Conservation (phyloP, 2,113 vertebrate genomes). For the Arvicanthis niloticus region DNA sequence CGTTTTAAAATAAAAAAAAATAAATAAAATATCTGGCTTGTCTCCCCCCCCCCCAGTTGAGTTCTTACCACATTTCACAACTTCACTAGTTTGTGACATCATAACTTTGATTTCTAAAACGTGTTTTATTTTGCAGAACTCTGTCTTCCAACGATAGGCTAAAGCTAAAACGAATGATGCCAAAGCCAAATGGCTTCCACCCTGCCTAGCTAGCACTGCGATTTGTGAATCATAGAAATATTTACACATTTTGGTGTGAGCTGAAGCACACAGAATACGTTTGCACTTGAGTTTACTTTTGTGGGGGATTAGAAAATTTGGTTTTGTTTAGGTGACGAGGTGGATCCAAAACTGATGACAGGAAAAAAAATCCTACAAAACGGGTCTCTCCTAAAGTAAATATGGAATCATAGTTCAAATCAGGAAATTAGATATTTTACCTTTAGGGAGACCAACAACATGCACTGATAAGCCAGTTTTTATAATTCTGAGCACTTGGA, state of each 20-base stretch:
- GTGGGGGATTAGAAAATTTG: conserved; percentile 62
- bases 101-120: conserved; percentile 66
- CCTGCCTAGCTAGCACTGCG: conserved; percentile 48
- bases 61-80: not conserved
- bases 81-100: conserved; percentile 38
- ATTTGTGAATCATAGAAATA: conserved; percentile 58
- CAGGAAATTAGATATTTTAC: conserved; percentile 48
- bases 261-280: conserved; percentile 37
- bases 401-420: conserved; percentile 25
- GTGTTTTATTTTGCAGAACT: conserved; percentile 34
- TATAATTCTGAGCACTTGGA: conserved; percentile 6
- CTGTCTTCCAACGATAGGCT: not conserved
- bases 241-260: conserved; percentile 59
- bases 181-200: conserved; percentile 57
- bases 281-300: conserved; percentile 70
- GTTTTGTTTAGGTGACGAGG: conserved; percentile 42
- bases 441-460: conserved; percentile 1
- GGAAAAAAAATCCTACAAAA: conserved; percentile 17
- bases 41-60: not conserved
- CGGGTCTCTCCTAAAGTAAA: conserved; percentile 45
- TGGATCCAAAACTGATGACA: conserved; percentile 56
- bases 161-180: not conserved
- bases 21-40: not conserved
- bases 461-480: not conserved
- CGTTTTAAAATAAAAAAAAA: not conserved